Percentiles rank a stretch among this genome's conserved stretches.
These are phyloP conservation scores for Falco novaeseelandiae DNA, from an alignment of 2,797 vertebrate species.

Conservation along the genomic window DNA sequence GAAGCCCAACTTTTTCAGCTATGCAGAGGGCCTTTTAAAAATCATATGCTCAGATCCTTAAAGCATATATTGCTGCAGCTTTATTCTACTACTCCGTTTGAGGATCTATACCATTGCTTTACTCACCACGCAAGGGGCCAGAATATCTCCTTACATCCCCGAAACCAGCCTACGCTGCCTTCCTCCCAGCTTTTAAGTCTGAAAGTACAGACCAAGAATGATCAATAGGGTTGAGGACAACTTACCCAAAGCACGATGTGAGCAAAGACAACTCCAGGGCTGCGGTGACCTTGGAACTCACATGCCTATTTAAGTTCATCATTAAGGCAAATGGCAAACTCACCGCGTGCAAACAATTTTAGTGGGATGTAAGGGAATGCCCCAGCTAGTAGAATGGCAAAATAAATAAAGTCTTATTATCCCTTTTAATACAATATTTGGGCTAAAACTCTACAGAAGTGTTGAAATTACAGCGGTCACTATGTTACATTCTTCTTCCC, in stretches of 20 bases:
- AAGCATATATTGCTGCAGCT: neutral
- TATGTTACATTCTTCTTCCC: neutral
- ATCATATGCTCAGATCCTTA: neutral
- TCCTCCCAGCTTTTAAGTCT: conserved; percentile 19
- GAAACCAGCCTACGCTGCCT: neutral
- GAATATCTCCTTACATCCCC: neutral
- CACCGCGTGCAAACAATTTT: neutral
- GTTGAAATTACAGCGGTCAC: neutral
- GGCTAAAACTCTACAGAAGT: neutral
- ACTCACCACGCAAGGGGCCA: neutral
- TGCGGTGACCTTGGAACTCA: neutral
- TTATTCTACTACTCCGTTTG: neutral
- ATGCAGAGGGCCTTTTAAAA: neutral
- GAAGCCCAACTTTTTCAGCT: neutral
- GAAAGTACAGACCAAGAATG: neutral
- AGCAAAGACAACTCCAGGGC: neutral
- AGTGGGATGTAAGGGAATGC: neutral
- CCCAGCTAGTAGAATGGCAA: neutral
- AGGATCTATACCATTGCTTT: neutral
- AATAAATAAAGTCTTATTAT: neutral
- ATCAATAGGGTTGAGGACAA: conserved; percentile 34
- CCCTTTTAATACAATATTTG: neutral
- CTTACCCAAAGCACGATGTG: neutral
- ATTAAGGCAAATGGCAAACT: neutral
- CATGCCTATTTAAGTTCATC: neutral